phyloP scores from a whole-genome alignment of 2,113 vertebrate species.

The Psilopogon haemacephalus region DNA sequence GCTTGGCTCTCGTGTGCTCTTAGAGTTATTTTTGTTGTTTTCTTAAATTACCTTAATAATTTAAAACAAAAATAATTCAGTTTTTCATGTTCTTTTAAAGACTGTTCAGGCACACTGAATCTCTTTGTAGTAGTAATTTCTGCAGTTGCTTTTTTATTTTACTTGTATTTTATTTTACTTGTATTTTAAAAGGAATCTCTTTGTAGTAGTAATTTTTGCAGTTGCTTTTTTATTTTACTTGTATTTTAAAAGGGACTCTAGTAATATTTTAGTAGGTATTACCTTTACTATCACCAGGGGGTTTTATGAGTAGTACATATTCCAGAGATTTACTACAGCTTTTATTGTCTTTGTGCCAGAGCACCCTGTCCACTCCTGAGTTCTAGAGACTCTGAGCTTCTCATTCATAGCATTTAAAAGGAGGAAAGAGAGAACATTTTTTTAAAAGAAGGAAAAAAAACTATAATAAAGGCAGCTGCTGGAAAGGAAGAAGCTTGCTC shows the following conservation, averaged over 20 bases:
- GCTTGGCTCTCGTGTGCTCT: not conserved
- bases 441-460: no score
- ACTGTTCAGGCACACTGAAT: not conserved
- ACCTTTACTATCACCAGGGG: not conserved
- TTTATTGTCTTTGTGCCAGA: not conserved
- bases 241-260: not conserved
- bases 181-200: not conserved
- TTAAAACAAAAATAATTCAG: not conserved
- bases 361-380: not conserved
- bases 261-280: not conserved
- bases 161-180: not conserved
- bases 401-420: not conserved
- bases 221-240: not conserved
- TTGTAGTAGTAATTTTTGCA: not conserved
- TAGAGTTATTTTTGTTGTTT: not conserved
- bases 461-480: not conserved
- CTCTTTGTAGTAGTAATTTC: not conserved
- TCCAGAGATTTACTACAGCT: not conserved
- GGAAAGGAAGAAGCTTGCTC: not conserved
- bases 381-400: not conserved
- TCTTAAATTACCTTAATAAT: not conserved
- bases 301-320: not conserved
- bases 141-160: not conserved
- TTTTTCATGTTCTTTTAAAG: not conserved
- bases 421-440: no score